A percentile compares a stretch with the other conserved stretches of the same genome.
These are phyloP conservation scores for Oasisia sp. DNA, from an alignment of 2,888 invertebrate genomes.

Conservation along the genomic window DNA sequence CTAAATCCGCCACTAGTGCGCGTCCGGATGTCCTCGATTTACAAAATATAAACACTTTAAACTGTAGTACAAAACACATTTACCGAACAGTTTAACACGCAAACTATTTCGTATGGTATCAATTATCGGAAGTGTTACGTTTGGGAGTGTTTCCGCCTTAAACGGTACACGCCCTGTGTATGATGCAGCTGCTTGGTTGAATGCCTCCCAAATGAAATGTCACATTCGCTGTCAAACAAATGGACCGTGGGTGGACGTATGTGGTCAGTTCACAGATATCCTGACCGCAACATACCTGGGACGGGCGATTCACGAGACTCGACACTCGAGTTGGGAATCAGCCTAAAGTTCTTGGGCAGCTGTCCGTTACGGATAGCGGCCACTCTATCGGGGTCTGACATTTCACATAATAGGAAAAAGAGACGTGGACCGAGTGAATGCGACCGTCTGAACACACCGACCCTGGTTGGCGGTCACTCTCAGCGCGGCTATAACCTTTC, in stretches of 20 bases:
- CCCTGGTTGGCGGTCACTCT: neutral
- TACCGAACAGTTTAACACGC: no score
- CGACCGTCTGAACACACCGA: neutral
- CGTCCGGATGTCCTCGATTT: neutral
- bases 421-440: neutral
- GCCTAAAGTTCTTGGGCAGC: neutral
- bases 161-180: neutral
- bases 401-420: slow-evolving; percentile 17
- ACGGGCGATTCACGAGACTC: neutral
- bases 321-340: neutral
- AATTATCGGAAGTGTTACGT: neutral
- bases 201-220: neutral
- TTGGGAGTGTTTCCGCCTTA: neutral
- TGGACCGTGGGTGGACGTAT: neutral
- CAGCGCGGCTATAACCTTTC: neutral
- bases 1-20: neutral
- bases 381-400: neutral
- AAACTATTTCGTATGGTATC: no score
- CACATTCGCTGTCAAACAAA: neutral
- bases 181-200: neutral
- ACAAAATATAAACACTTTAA: neutral
- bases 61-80: neutral
- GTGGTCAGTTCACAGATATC: neutral
- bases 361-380: neutral
- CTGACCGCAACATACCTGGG: neutral